Evolutionary conservation across 2,888 invertebrate species (phyloP).

Genomic region (Galerucella nymphaeae): DNA sequence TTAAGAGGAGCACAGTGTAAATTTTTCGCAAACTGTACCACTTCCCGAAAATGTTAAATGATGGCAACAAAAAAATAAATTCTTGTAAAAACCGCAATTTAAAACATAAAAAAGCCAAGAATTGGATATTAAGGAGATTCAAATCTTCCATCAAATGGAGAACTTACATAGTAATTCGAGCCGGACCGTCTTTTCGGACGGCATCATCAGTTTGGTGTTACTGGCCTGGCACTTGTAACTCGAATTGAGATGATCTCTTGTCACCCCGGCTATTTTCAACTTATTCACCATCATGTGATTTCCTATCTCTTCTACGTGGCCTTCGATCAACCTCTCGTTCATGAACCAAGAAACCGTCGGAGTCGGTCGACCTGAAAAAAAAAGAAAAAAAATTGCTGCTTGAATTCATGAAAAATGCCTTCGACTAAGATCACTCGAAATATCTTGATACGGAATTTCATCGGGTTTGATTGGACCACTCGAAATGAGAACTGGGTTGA

Average conservation of each 20-base stretch:
- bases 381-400: conserved; percentile 12
- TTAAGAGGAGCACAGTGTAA: no score
- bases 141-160: conserved; percentile 2
- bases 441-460: conserved; percentile 22
- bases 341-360: conserved; percentile 89
- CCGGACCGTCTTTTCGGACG: conserved; percentile 83
- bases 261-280: conserved; percentile 78
- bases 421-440: conserved; percentile 16
- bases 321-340: conserved; percentile 77
- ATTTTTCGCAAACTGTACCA: no score
- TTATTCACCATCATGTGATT: conserved; percentile 84
- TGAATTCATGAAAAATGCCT: conserved; percentile 21
- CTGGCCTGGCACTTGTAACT: conserved; percentile 89
- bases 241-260: conserved; percentile 82
- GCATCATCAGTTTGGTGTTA: conserved; percentile 87
- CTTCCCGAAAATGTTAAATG: no score
- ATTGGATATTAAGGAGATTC: background rate
- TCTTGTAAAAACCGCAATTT: no score
- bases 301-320: conserved; percentile 76
- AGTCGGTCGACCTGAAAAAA: conserved; percentile 78
- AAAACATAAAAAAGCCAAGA: background rate
- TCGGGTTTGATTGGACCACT: conserved; percentile 21
- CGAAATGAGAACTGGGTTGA: conserved; percentile 5
- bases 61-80: no score
- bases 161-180: conserved; percentile 87